Evolutionary conservation across 2,888 invertebrate genomes (phyloP).

Genomic region (Oscheius myriophilus): DNA sequence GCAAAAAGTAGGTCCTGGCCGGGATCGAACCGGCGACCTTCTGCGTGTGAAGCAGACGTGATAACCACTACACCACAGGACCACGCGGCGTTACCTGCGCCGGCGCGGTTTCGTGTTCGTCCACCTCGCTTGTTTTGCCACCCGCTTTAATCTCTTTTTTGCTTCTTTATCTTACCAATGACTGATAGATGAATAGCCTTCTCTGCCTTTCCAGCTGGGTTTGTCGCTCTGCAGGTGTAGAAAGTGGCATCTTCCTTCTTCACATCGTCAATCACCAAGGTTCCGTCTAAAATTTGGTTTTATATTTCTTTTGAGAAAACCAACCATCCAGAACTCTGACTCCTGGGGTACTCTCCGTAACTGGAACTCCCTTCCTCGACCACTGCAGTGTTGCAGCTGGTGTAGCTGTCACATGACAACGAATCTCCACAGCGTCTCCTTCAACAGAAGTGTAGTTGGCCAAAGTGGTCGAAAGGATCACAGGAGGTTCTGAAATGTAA

Average conservation of each 20-base stretch:
- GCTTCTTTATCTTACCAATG: conserved; percentile 71
- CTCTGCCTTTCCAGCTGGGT: conserved; percentile 76
- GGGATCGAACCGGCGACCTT: conserved; percentile 66
- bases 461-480: conserved; percentile 52
- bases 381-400: conserved; percentile 54
- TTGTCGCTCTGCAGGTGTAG: conserved; percentile 77
- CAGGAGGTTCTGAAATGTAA: conserved; percentile 58
- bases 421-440: conserved; percentile 56
- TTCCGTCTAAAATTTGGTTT: conserved; percentile 47
- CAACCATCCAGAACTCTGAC: conserved; percentile 23
- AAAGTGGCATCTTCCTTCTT: conserved; percentile 73
- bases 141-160: too few species aligned
- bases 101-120: too few species aligned
- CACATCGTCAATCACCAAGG: conserved; percentile 55
- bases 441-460: conserved; percentile 57
- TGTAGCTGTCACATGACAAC: conserved; percentile 58
- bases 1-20: conserved; percentile 36
- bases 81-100: too few species aligned
- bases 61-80: conserved; percentile 60
- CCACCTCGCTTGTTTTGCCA: too few species aligned
- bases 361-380: conserved; percentile 53
- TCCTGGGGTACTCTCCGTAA: conserved; percentile 39
- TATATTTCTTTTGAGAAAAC: too few species aligned
- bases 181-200: conserved; percentile 76
- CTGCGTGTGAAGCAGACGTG: conserved; percentile 68